Evolutionary conservation across 35 echinoderm and acorn worm species (phyloP).

Genomic region (Hemicentrotus pulcherrimus): DNA sequence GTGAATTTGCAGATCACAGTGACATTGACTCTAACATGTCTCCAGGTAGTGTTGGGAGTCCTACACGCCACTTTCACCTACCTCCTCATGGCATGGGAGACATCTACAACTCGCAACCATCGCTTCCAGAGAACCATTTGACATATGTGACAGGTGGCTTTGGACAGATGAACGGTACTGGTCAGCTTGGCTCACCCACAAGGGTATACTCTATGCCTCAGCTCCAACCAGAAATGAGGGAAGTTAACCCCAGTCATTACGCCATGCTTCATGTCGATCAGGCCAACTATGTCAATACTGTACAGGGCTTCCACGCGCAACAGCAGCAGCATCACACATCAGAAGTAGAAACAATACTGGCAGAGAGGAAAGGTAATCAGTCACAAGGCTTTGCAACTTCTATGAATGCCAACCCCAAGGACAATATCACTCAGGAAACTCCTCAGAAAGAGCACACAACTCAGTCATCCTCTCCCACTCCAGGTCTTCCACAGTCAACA

Average conservation of each 20-base stretch:
- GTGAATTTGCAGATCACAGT: slow-evolving; percentile 94
- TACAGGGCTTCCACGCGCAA: slow-evolving; percentile 36
- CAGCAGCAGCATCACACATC: background rate
- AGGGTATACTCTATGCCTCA: slow-evolving; percentile 49
- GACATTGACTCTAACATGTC: slow-evolving; percentile 94
- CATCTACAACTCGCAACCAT: slow-evolving; percentile 60
- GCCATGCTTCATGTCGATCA: slow-evolving; percentile 68
- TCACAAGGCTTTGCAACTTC: background rate
- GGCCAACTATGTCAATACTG: slow-evolving; percentile 48
- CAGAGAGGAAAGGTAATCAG: background rate
- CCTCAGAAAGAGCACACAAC: background rate
- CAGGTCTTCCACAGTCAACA: background rate
- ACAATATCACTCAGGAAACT: background rate
- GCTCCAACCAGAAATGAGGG: slow-evolving; percentile 66
- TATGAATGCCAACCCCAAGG: background rate
- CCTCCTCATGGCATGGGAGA: slow-evolving; percentile 53
- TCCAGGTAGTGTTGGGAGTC: slow-evolving; percentile 76
- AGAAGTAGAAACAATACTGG: slow-evolving; percentile 27
- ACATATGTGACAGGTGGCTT: slow-evolving; percentile 55
- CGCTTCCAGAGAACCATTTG: slow-evolving; percentile 58
- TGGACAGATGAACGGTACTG: slow-evolving; percentile 36
- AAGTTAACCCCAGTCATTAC: slow-evolving; percentile 61
- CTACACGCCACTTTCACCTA: slow-evolving; percentile 67
- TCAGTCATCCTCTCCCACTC: background rate
- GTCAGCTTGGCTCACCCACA: slow-evolving; percentile 13